Conservation (phyloP, 2,888 invertebrate species). For the Chelonus formosanus region DNA sequence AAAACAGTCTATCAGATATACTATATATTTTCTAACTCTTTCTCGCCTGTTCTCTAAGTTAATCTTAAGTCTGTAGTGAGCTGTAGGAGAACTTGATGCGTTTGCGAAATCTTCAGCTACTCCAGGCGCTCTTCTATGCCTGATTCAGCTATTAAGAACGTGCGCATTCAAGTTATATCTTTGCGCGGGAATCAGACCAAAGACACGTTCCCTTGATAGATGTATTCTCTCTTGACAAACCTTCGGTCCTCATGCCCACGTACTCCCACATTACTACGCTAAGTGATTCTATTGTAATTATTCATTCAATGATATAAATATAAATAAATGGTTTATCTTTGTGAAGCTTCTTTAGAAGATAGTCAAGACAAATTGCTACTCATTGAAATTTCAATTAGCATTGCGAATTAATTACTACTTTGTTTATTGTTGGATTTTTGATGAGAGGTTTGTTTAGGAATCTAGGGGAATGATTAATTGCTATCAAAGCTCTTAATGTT, state of each 20-base stretch:
- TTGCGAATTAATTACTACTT: too few species aligned
- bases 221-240: conserved; percentile 6
- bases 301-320: not conserved
- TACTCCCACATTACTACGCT: conserved; percentile 20
- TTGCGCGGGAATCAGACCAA: conserved; percentile 27
- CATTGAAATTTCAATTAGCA: too few species aligned
- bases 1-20: conserved; percentile 27
- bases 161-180: conserved; percentile 10
- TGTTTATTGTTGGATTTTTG: too few species aligned
- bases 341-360: too few species aligned
- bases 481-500: too few species aligned
- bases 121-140: conserved; percentile 12
- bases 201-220: conserved; percentile 27
- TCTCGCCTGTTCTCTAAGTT: conserved; percentile 21
- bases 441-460: too few species aligned
- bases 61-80: too few species aligned
- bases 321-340: too few species aligned
- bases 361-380: too few species aligned
- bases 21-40: conserved; percentile 24
- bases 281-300: not conserved
- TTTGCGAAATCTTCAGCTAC: conserved; percentile 20
- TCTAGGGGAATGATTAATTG: too few species aligned
- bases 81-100: not conserved
- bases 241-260: not conserved
- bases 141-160: conserved; percentile 15